Base-by-base conservation (phyloP, 2,113 vertebrate species). In the Oncorhynchus kisutch region DNA sequence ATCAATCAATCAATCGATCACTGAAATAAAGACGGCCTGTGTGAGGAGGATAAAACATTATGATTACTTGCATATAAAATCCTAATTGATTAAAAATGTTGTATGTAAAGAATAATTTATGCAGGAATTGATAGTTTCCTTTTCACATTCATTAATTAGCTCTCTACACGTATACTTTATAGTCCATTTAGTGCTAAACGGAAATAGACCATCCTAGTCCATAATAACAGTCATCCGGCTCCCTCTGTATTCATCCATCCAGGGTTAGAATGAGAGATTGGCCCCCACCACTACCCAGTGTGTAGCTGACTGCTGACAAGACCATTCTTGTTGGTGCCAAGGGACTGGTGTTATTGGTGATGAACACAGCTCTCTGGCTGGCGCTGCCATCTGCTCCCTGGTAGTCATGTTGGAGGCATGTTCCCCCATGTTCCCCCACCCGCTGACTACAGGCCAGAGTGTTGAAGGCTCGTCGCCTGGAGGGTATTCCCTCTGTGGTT, bases 241-340 rank as follows among this genome's bases (percentile, higher is more conserved):
- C 65, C 62, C 65, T 67, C 65, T 27, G 1, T 25, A 25, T 65
- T 25, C 24, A 16, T 31, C 31, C 67, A 68, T 31, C 2, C 25
- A 68, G 12, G 29, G 67, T 34, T 34, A 16, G 12, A 34, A 39
- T 34, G 31, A 34, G 31, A 68, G 29, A 68, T 69, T 22, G 18
- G 34, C 31, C 31, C 6, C 18, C 67, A 69, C 70, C 60, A 45
- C 39, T 9, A 45, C 39, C 2, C 39, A 45, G 39, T 45, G 57
- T 27, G 69, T 24, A 14, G 22, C 54, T 45, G 45, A 24, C 70
- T 24, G 13, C 80, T 83, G 82, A 86, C 84, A 86, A 86, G 85
- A 87, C 87, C 78, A 81, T 84, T 82, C 87, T 84, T 89, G 87
- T 86, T 81, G 79, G 84, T 87, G 85, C 85, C 85, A 85, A 69